These are phyloP conservation scores for Nipponacmea schrenckii DNA, from an alignment of 2,888 invertebrate species.

Conservation along the genomic window DNA sequence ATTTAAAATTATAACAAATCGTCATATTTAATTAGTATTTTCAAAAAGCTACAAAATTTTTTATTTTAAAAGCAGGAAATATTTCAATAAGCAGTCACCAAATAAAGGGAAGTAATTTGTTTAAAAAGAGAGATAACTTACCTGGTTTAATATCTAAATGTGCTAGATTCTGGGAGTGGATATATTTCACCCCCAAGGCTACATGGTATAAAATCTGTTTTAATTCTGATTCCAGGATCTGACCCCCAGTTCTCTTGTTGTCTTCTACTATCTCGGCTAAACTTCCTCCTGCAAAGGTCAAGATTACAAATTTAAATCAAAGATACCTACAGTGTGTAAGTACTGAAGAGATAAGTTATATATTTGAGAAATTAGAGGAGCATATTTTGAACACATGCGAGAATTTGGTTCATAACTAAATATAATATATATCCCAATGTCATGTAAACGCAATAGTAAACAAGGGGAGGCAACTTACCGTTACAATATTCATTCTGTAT, in stretches of 20 bases:
- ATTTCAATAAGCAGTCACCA: too few species aligned
- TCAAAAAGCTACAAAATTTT: too few species aligned
- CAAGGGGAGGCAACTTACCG: constrained; percentile 69
- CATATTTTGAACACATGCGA: too few species aligned
- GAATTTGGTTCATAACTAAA: too few species aligned
- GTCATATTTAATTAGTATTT: too few species aligned
- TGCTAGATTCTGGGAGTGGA: constrained; percentile 87
- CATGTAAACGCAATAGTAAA: too few species aligned
- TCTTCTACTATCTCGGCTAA: constrained; percentile 76
- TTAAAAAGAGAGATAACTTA: constrained; percentile 30
- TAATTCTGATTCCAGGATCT: constrained; percentile 79
- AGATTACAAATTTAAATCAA: too few species aligned
- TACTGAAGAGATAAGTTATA: too few species aligned
- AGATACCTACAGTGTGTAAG: too few species aligned
- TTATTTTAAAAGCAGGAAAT: not conserved
- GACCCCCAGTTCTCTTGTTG: constrained; percentile 70
- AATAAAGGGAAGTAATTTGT: not conserved
- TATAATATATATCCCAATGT: too few species aligned
- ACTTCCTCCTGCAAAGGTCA: constrained; percentile 77
- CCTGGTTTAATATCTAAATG: constrained; percentile 94
- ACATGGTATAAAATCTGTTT: constrained; percentile 82
- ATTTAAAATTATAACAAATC: not conserved
- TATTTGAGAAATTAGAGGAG: too few species aligned
- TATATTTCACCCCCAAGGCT: constrained; percentile 84
- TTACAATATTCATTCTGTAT: constrained; percentile 96